Base-by-base conservation (phyloP, 2,113 vertebrate species). In the Hypocryptadius cinnamomeus region DNA sequence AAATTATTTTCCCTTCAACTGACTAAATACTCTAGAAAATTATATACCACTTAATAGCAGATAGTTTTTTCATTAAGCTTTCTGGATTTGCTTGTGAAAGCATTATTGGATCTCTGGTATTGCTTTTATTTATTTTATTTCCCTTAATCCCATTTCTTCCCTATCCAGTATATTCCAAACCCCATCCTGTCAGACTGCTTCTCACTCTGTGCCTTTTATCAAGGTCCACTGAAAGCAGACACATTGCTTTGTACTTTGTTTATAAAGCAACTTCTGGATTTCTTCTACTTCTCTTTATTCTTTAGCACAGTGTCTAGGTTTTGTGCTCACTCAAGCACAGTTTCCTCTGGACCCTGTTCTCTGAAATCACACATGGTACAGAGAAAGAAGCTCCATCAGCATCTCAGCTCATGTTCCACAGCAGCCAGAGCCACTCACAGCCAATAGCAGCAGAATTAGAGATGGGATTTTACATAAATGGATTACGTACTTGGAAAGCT, bases 401-500 rank as follows among this genome's bases (percentile, higher is more conserved):
- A 87, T 30, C 78, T 84, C 53, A 20, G 70, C 61, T 64, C 0
- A 0, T 40, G n/a, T 27, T 63, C 56, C 56, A 31, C 51, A 68
- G 68, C 44, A 77, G 79, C 39, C 50, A 70, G 39, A 93, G 47
- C 74, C 51, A 35, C 35, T 90, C 50, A 42, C 18, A 91, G 71
- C 56, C 54, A 76, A 61, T 14, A 1, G 66, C 81, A 82, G 39
- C 8, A 35, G 12, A 45, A 88, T 42, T 66, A 71, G 47, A 86
- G 31, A 77, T 3, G 40, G 51, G 51, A 48, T 74, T 94, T 89
- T 63, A 74, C 50, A 44, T 51, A 85, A 91, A 90, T 54, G 25
- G 79, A 74, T 94, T 85, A 96, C 97, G 31, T 98, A 99, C 99
- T 99, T 99, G 64, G 99, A 99, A 88, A 99, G 97, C 94, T 99